These are phyloP conservation scores for Lamprotornis superbus DNA, from an alignment of 2,113 vertebrate genomes.

Conservation along the genomic window DNA sequence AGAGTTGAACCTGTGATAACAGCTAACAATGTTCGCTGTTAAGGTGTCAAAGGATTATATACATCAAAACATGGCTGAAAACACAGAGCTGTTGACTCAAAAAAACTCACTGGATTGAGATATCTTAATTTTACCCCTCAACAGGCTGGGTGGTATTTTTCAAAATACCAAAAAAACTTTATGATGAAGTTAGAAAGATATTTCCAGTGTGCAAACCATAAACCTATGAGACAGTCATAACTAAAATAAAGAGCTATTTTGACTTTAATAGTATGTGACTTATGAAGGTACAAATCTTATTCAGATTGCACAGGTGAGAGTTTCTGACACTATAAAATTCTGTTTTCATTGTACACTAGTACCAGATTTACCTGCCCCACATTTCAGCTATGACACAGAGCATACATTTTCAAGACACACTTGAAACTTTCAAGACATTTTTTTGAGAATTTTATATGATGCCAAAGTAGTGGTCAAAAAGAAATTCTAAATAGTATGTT, in stretches of 20 bases:
- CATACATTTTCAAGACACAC: background rate
- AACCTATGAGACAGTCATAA: background rate
- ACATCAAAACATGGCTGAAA: background rate
- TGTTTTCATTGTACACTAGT: background rate
- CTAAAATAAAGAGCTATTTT: background rate
- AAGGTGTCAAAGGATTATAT: background rate
- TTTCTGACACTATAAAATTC: background rate
- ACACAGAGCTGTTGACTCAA: background rate
- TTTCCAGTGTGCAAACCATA: background rate
- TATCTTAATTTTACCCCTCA: background rate
- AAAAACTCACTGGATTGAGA: background rate
- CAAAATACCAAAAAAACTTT: background rate
- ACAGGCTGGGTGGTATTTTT: background rate
- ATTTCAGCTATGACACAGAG: background rate
- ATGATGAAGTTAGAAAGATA: background rate
- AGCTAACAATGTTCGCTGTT: background rate
- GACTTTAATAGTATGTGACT: background rate
- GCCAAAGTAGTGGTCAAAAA: background rate
- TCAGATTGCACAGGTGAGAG: rapidly evolving
- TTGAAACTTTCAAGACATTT: background rate
- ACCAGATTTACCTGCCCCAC: background rate
- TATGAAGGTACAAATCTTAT: background rate
- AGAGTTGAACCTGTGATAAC: background rate
- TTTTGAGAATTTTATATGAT: background rate
- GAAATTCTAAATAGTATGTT: background rate